These are phyloP conservation scores for Hyppa rectilinea DNA, from an alignment of 2,888 invertebrate species.

Conservation along the genomic window DNA sequence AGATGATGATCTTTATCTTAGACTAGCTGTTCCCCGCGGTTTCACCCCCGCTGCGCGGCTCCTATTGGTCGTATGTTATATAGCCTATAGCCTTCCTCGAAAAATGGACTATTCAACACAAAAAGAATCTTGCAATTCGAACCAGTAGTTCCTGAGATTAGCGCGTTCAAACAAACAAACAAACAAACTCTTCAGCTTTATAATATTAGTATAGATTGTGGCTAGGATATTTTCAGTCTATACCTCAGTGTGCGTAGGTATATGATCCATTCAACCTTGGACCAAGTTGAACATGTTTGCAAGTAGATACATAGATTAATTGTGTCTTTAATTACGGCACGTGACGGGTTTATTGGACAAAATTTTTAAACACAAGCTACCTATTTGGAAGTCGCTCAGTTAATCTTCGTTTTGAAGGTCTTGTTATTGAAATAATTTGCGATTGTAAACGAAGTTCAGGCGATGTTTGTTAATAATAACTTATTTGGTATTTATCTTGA, in stretches of 20 bases:
- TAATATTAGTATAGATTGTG: too few relatives aligned
- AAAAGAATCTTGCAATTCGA: too few relatives aligned
- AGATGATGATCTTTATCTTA: too few relatives aligned
- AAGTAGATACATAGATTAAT: slow-evolving; percentile 10
- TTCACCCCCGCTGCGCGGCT: too few relatives aligned
- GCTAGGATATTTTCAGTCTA: neutral
- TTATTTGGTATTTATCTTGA: neutral
- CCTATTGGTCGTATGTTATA: too few relatives aligned
- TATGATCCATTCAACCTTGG: neutral
- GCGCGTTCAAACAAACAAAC: too few relatives aligned
- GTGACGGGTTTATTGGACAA: slow-evolving; percentile 3
- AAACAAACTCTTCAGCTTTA: too few relatives aligned
- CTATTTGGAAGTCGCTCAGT: neutral
- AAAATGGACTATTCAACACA: too few relatives aligned
- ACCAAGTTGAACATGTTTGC: neutral
- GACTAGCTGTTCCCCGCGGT: too few relatives aligned
- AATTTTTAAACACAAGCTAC: neutral
- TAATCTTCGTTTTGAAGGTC: neutral
- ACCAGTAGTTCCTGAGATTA: too few relatives aligned
- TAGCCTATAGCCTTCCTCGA: too few relatives aligned
- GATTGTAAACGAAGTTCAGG: neutral
- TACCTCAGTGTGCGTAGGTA: neutral
- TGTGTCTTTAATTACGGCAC: slow-evolving; percentile 14
- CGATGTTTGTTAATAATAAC: neutral
- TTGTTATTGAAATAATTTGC: neutral